phyloP scores from a whole-genome alignment of 2,888 invertebrate species.

The Eurytoma californica region DNA sequence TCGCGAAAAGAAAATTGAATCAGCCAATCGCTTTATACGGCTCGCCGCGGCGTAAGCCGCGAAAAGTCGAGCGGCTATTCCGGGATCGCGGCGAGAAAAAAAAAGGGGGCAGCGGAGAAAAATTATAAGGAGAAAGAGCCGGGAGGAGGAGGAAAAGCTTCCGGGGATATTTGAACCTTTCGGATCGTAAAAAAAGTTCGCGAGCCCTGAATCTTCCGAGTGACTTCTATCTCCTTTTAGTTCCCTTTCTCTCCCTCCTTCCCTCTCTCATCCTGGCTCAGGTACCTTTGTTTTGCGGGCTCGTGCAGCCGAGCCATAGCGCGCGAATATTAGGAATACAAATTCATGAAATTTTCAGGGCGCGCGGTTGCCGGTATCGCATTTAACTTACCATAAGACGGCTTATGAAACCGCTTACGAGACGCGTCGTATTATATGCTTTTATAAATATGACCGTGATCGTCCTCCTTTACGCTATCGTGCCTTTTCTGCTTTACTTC shows the following conservation, averaged over 20 bases:
- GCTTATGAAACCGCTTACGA: conserved; percentile 40
- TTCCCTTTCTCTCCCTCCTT: too few relatives aligned
- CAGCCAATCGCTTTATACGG: conserved; percentile 51
- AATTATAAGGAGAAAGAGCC: neutral
- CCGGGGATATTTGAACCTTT: conserved; percentile 25
- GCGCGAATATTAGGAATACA: conserved; percentile 42
- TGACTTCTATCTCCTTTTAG: conserved; percentile 19
- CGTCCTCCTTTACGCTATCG: neutral
- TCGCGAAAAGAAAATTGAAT: conserved; percentile 53
- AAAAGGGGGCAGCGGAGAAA: neutral
- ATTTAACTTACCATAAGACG: conserved; percentile 43
- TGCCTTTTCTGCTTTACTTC: neutral
- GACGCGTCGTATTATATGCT: neutral
- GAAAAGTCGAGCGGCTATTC: conserved; percentile 37
- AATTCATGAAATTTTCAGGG: conserved; percentile 50
- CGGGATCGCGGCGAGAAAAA: neutral
- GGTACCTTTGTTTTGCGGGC: conserved; percentile 14
- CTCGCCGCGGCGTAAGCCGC: conserved; percentile 31
- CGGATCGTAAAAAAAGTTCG: conserved; percentile 20
- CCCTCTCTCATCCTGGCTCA: too few relatives aligned
- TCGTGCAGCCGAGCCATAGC: conserved; percentile 5
- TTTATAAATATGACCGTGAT: neutral
- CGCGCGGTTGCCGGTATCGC: neutral
- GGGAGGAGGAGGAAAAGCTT: neutral
- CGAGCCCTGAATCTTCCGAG: conserved; percentile 24